Percentiles rank a stretch among this genome's conserved stretches.
Evolutionary conservation across 2,113 vertebrate species (phyloP).

Genomic region (Machaerirhynchus nigripectus): DNA sequence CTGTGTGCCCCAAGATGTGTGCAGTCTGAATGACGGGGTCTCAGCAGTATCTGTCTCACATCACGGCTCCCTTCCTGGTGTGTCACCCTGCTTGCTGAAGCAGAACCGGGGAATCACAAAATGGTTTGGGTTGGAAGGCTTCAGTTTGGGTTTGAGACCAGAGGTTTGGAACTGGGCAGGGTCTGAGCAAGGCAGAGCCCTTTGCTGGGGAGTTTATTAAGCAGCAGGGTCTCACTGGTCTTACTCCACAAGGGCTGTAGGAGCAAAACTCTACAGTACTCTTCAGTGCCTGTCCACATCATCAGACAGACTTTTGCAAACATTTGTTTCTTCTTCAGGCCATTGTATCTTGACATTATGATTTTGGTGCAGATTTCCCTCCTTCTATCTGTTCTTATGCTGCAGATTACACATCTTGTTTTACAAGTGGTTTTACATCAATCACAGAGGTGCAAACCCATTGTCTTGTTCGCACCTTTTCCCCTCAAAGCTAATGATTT

Average conservation of each 20-base stretch:
- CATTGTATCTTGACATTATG: background rate
- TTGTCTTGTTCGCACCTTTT: background rate
- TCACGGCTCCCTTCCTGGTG: background rate
- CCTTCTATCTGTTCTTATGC: background rate
- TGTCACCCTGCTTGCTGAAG: no score
- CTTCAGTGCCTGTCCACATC: background rate
- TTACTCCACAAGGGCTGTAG: background rate
- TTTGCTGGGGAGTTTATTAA: background rate
- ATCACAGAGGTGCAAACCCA: background rate
- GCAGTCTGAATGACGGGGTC: fast-evolving
- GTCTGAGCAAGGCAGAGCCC: background rate
- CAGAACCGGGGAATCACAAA: no score
- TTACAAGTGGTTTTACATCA: background rate
- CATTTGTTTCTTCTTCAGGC: background rate
- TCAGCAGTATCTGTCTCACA: fast-evolving
- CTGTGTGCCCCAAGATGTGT: fast-evolving
- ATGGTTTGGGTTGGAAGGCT: background rate
- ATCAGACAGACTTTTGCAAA: background rate
- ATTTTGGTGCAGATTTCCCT: background rate
- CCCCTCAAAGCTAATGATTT: background rate
- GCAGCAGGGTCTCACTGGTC: background rate
- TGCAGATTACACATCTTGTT: background rate
- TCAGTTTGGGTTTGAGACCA: background rate
- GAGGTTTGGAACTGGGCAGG: background rate
- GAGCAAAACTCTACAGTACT: background rate